A percentile compares a stretch with the other conserved stretches of the same genome.
Conservation (phyloP, 2,888 invertebrate species). For the Drosophila prostipennis region DNA sequence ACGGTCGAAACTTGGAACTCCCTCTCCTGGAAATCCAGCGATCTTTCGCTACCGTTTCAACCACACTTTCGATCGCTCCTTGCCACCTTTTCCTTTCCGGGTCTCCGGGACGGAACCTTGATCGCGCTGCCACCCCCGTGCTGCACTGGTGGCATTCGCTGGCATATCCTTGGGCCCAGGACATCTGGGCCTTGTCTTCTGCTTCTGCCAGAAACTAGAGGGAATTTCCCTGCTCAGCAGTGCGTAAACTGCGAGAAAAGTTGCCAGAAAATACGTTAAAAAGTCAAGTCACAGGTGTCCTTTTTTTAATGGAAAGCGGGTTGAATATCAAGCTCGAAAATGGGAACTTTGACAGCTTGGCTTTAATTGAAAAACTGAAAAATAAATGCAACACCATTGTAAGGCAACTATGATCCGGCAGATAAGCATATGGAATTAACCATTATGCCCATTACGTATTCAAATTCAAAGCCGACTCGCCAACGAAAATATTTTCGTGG, state of each 20-base stretch:
- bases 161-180: slow-evolving; percentile 23
- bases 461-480: slow-evolving; percentile 67
- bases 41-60: slow-evolving; percentile 35
- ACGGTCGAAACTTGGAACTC: slow-evolving; percentile 27
- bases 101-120: slow-evolving; percentile 2
- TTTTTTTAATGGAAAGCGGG: slow-evolving; percentile 13
- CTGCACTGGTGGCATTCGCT: slow-evolving; percentile 14
- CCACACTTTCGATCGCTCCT: slow-evolving; percentile 30
- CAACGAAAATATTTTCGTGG: slow-evolving; percentile 26
- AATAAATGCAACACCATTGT: slow-evolving; percentile 11
- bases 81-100: slow-evolving; percentile 21
- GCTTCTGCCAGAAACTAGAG: slow-evolving; percentile 23
- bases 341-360: slow-evolving; percentile 31
- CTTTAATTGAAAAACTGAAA: slow-evolving; percentile 48
- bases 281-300: slow-evolving; percentile 57
- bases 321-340: slow-evolving; percentile 9
- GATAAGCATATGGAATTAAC: slow-evolving; percentile 29
- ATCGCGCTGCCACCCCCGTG: slow-evolving; percentile 42
- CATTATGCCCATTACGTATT: slow-evolving; percentile 42
- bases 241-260: slow-evolving; percentile 63
- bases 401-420: slow-evolving; percentile 24
- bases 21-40: slow-evolving; percentile 15
- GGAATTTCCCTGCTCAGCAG: slow-evolving; percentile 52
- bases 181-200: slow-evolving; percentile 45
- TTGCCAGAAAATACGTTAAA: slow-evolving; percentile 64